Evolutionary conservation across 2,888 invertebrate species (phyloP).

Genomic region (Ellobium chinense): DNA sequence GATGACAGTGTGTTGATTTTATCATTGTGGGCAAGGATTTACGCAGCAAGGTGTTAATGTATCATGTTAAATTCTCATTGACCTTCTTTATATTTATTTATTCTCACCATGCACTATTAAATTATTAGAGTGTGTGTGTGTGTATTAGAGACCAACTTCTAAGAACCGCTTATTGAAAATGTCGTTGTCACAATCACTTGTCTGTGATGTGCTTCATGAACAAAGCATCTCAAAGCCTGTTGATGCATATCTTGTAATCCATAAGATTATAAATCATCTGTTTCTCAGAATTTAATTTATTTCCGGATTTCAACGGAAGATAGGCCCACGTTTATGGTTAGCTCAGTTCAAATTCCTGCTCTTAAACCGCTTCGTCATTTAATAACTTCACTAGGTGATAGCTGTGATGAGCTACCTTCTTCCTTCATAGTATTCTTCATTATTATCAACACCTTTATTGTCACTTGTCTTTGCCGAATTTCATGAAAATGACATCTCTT

Average conservation of each 20-base stretch:
- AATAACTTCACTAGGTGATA: not conserved
- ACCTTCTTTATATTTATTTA: no score
- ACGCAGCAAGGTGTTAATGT: no score
- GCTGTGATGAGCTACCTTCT: conserved; percentile 10
- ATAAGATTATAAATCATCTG: no score
- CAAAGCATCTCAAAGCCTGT: not conserved
- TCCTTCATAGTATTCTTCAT: conserved; percentile 14
- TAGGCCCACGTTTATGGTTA: not conserved
- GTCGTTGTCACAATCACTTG: no score
- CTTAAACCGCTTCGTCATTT: conserved; percentile 21
- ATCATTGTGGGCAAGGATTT: no score
- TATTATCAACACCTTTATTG: conserved; percentile 4
- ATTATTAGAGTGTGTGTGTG: no score
- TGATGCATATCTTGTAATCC: no score
- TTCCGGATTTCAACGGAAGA: not conserved
- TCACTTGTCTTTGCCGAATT: not conserved
- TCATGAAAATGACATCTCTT: not conserved
- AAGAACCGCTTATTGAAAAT: no score
- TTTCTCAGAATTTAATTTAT: conserved; percentile 18
- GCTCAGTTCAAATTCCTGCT: conserved; percentile 22
- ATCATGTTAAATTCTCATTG: no score
- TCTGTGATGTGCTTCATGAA: not conserved
- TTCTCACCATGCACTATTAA: no score
- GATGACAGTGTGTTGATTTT: no score
- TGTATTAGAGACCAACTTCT: no score